Conservation (phyloP, 2,113 vertebrate species). For the Passerina amoena region DNA sequence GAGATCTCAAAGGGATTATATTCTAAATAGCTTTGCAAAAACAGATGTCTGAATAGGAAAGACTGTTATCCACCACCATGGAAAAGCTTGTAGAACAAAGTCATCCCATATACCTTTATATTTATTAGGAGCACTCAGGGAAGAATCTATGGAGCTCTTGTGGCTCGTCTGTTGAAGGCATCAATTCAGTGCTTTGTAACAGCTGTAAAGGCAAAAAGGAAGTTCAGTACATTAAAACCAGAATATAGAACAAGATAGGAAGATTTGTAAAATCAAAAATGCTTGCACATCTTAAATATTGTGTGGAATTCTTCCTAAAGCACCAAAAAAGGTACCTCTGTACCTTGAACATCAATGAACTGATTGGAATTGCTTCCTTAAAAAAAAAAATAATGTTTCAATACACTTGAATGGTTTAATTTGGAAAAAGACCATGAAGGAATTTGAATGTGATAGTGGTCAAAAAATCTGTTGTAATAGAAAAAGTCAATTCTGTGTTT, state of each 20-base stretch:
- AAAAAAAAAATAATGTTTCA: background rate
- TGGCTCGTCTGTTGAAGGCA: background rate
- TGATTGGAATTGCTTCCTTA: background rate
- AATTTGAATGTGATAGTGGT: background rate
- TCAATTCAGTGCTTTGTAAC: background rate
- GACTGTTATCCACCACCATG: background rate
- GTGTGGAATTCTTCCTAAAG: background rate
- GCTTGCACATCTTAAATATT: background rate
- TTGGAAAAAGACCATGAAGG: background rate
- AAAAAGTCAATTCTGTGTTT: background rate
- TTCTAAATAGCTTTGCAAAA: background rate
- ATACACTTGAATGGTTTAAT: background rate
- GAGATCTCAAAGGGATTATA: background rate
- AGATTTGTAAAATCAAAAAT: background rate
- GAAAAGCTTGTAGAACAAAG: background rate
- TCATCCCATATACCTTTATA: background rate
- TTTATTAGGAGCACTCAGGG: background rate
- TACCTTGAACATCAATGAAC: background rate
- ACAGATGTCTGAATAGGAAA: background rate
- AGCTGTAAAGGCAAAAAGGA: background rate
- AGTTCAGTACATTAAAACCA: background rate
- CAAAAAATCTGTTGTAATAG: background rate
- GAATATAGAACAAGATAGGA: background rate
- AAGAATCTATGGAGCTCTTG: background rate
- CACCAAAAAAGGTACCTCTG: background rate